Evolutionary conservation across 2,797 vertebrate species (phyloP).

Genomic region (Ctenopoma multispine): DNA sequence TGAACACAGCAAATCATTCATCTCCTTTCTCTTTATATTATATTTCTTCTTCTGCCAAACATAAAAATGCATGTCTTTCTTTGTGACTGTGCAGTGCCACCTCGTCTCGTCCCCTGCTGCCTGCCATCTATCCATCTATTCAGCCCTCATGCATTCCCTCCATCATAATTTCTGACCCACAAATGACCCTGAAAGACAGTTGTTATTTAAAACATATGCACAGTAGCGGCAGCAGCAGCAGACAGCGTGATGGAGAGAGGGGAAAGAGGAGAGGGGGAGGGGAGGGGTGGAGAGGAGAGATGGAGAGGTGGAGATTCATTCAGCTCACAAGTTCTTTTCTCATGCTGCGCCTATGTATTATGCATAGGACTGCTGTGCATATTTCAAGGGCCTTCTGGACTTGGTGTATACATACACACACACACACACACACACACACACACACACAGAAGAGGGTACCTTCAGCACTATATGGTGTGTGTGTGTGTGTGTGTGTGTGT

Average conservation of each 20-base stretch:
- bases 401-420: conserved; percentile 37
- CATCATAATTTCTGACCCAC: conserved; percentile 66
- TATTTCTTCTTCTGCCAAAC: conserved; percentile 38
- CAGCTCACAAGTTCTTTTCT: conserved; percentile 73
- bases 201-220: conserved; percentile 77
- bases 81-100: conserved; percentile 24
- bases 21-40: conserved; percentile 34
- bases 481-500: conserved; percentile 32
- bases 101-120: conserved; percentile 27
- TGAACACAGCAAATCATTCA: conserved; percentile 34
- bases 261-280: conserved; percentile 23
- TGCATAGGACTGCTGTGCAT: conserved; percentile 81
- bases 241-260: conserved; percentile 58
- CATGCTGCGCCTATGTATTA: conserved; percentile 82
- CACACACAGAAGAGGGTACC: conserved; percentile 41
- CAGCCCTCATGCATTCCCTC: conserved; percentile 29
- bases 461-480: conserved; percentile 59
- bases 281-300: conserved; percentile 50
- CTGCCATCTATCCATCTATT: conserved; percentile 32
- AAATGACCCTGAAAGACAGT: conserved; percentile 69
- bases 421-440: conserved; percentile 34
- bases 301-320: conserved; percentile 74
- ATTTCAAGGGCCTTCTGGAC: conserved; percentile 83
- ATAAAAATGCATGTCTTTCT: conserved; percentile 33
- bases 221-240: conserved; percentile 49